These are phyloP conservation scores for Drosophila kohkoa DNA, from an alignment of 1,140 invertebrate genomes.

Conservation along the genomic window DNA sequence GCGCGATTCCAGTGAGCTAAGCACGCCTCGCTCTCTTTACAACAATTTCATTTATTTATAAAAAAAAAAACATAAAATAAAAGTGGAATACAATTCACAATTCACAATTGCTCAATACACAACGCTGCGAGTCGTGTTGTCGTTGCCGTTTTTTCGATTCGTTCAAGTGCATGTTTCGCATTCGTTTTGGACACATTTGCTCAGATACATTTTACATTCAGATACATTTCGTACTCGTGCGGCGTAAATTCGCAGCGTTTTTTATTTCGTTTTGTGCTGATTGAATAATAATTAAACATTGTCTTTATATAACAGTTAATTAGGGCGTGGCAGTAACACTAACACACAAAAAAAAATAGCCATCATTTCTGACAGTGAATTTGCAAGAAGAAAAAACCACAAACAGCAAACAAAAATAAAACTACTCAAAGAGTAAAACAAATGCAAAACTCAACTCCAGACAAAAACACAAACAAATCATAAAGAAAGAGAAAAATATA, in stretches of 20 bases:
- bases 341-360: neutral
- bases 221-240: constrained; percentile 28
- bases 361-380: constrained; percentile 42
- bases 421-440: neutral
- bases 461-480: constrained; percentile 34
- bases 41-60: constrained; percentile 9
- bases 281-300: constrained; percentile 75
- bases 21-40: constrained; percentile 32
- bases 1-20: constrained; percentile 33
- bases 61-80: constrained; percentile 56
- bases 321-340: constrained; percentile 24
- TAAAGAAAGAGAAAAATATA: neutral
- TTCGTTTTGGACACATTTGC: constrained; percentile 44
- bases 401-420: neutral
- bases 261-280: constrained; percentile 47
- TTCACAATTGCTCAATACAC: constrained; percentile 60
- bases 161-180: constrained; percentile 73
- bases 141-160: constrained; percentile 28
- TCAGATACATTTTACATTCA: constrained; percentile 24
- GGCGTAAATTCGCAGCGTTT: constrained; percentile 52
- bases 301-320: constrained; percentile 59
- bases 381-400: constrained; percentile 10
- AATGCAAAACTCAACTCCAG: neutral
- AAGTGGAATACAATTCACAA: constrained; percentile 31
- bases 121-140: constrained; percentile 15